phyloP scores from a whole-genome alignment of 2,888 invertebrate species.

The Sclerodermus sp. region DNA sequence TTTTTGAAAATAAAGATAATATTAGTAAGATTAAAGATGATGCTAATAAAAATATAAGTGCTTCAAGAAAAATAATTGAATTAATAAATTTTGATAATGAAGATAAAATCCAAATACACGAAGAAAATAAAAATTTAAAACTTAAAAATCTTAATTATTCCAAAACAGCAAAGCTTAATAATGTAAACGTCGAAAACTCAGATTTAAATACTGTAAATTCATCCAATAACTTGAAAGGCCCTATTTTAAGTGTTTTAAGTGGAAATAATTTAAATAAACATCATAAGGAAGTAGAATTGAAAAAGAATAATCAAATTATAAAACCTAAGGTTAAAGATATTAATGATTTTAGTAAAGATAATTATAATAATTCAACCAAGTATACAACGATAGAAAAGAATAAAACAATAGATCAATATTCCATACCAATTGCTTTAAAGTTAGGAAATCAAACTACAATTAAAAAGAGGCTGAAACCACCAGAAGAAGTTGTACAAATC shows the following conservation, averaged over 20 bases:
- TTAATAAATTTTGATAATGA: slow-evolving; percentile 1
- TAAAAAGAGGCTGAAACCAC: slow-evolving; percentile 9
- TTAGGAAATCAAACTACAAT: slow-evolving; percentile 42
- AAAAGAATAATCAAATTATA: background rate
- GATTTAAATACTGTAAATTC: slow-evolving; percentile 7
- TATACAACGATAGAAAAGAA: slow-evolving; percentile 35
- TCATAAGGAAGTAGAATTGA: slow-evolving; percentile 1
- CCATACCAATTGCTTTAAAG: slow-evolving; percentile 44
- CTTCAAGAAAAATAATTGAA: background rate
- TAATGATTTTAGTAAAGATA: background rate
- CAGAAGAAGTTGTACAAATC: slow-evolving; percentile 16
- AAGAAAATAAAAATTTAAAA: slow-evolving; percentile 2
- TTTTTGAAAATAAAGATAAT: background rate
- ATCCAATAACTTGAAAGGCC: slow-evolving; percentile 24
- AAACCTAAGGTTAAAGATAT: background rate
- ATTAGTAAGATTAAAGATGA: background rate
- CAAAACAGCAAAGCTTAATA: slow-evolving; percentile 1
- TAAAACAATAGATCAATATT: slow-evolving; percentile 26
- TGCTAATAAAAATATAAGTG: background rate
- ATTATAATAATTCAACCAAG: slow-evolving; percentile 16
- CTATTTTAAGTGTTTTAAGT: slow-evolving; percentile 41
- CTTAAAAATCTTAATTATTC: background rate
- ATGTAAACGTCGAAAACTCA: background rate
- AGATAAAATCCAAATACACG: background rate
- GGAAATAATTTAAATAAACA: slow-evolving; percentile 20